Conservation (phyloP, 2,113 vertebrate genomes). For the Corapipo altera region DNA sequence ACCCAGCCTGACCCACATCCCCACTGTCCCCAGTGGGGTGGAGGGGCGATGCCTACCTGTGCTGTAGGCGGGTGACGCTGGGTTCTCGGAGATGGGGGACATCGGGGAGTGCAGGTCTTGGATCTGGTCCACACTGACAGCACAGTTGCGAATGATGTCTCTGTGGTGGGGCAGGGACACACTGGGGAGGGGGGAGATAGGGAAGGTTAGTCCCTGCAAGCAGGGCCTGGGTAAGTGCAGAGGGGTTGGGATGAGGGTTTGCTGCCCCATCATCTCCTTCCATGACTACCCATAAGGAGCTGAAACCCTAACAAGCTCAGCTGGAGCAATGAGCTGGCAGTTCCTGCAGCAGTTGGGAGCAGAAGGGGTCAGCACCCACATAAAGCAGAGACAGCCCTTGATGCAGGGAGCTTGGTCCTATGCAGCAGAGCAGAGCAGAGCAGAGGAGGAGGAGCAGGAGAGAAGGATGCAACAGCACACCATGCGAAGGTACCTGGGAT, state of each 20-base stretch:
- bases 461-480: neutral
- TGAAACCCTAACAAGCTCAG: neutral
- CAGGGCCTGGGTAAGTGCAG: neutral
- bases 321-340: neutral
- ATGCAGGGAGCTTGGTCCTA: neutral
- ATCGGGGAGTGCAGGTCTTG: constrained; percentile 91
- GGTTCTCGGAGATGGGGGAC: constrained; percentile 89
- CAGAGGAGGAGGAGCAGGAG: neutral
- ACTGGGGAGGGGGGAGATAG: constrained; percentile 62
- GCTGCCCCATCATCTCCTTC: neutral
- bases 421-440: neutral
- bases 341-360: neutral
- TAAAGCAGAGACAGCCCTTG: neutral
- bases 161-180: constrained; percentile 87
- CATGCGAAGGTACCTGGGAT: neutral
- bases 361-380: neutral
- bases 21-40: neutral
- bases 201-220: neutral
- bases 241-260: neutral
- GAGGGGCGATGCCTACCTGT: constrained; percentile 76
- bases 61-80: constrained; percentile 87
- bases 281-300: neutral
- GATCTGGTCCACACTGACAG: constrained; percentile 97
- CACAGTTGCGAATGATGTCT: constrained; percentile 92
- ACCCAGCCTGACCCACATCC: neutral